Base-by-base conservation (phyloP, 2,888 invertebrate species). In the Drosophila phalerata region DNA sequence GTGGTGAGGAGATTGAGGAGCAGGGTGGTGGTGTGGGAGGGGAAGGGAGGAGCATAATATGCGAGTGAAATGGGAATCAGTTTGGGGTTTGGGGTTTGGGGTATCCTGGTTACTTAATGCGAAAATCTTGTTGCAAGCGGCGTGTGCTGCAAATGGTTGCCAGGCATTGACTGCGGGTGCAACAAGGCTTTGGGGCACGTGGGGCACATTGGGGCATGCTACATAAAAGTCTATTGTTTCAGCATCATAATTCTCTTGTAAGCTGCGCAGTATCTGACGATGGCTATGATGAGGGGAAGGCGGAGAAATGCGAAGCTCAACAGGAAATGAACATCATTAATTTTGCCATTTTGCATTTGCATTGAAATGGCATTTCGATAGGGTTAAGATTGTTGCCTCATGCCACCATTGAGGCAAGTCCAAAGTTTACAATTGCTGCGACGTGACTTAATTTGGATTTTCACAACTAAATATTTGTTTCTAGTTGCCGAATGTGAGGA, bases 371-470 rank as follows among this genome's bases (percentile, higher is more conserved):
- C 85, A 88, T 88, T 89, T 85, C 89, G 85, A 85, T 88, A 79
- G 80, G 78, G 84, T 74, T 77, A 88, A 85, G 88, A 85, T 80
- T 77, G 77, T 62, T 51, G 32, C 32, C n/a, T 30, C 55, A 42
- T 52, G 40, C 69, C 53, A 19, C 5, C 32, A 42, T 5, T 5
- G 25, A 5, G 40, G 40, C 48, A 32, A 45, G 57, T 56, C 56
- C 64, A 71, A 70, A 69, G 69, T 64, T 69, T 64, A 57, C 73
- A 74, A 71, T 90, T 87, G 90, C 79, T 80, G 81, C 86, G 89
- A 91, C 91, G 91, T 91, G 91, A 91, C 91, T 91, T 90, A 85
- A 91, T 91, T 91, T 91, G 79, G 89, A 87, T 71, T 87, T 78
- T 81, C 73, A 81, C 73, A 85, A 88, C 88, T 89, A 84, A 83